phyloP scores from a whole-genome alignment of 1,140 invertebrate genomes.

The Arctopsyche grandis region DNA sequence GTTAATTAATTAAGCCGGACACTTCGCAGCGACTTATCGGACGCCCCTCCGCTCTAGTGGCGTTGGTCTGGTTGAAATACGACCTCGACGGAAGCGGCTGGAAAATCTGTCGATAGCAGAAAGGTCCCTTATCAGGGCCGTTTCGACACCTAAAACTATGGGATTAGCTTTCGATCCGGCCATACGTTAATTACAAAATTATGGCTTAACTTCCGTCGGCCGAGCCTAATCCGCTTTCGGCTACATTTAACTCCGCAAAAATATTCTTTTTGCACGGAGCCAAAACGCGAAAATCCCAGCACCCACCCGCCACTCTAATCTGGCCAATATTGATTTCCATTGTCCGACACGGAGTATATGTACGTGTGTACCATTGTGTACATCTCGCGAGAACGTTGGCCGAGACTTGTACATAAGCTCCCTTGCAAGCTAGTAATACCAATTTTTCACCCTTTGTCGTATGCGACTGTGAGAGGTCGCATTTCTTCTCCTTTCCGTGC shows the following conservation, averaged over 20 bases:
- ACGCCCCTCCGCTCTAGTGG: too few relatives aligned
- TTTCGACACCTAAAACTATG: constrained; percentile 35
- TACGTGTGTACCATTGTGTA: too few relatives aligned
- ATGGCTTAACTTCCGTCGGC: not conserved
- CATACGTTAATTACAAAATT: constrained; percentile 39
- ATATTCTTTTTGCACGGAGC: too few relatives aligned
- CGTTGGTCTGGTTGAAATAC: not conserved
- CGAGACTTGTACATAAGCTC: not conserved
- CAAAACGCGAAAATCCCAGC: too few relatives aligned
- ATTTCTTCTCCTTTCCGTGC: not conserved
- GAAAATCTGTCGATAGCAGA: constrained; percentile 36
- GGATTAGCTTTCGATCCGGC: constrained; percentile 6
- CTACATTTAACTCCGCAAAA: constrained; percentile 19
- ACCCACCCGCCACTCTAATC: too few relatives aligned
- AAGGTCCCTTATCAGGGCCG: constrained; percentile 33
- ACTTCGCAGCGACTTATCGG: too few relatives aligned
- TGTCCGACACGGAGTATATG: too few relatives aligned
- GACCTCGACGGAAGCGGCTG: not conserved
- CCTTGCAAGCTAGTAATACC: constrained; percentile 11
- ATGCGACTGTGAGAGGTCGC: not conserved
- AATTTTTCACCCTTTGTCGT: constrained; percentile 12
- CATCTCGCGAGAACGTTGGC: not conserved
- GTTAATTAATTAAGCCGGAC: too few relatives aligned
- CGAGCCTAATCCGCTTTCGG: constrained; percentile 11
- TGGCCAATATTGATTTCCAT: constrained; percentile 14